A percentile compares a stretch with the other conserved stretches of the same genome.
Evolutionary conservation across 1,140 invertebrate species (phyloP).

Genomic region (Bombus consobrinus): DNA sequence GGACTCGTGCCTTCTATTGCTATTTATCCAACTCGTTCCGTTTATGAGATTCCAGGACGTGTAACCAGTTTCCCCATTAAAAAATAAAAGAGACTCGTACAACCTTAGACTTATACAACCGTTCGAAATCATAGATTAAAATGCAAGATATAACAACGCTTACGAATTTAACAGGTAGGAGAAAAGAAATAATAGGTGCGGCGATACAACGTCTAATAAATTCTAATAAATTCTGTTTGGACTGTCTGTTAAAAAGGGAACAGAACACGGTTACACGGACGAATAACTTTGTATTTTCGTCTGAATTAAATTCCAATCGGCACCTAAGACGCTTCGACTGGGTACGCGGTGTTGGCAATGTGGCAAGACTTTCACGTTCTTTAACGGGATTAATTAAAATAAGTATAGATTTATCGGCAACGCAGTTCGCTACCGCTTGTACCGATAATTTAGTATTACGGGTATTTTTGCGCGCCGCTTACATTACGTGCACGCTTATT

Average conservation of each 20-base stretch:
- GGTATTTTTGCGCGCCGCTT: slow-evolving; percentile 26
- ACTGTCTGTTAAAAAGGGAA: neutral
- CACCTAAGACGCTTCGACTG: neutral
- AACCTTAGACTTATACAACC: neutral
- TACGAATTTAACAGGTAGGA: neutral
- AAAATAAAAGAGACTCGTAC: neutral
- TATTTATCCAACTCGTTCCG: neutral
- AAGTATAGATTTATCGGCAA: neutral
- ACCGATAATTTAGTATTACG: slow-evolving; percentile 9
- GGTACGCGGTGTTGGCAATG: neutral
- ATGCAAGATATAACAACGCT: neutral
- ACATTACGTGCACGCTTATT: slow-evolving; percentile 37
- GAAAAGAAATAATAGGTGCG: too few species aligned
- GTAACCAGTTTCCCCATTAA: neutral
- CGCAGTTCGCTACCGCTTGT: neutral
- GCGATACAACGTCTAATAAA: neutral
- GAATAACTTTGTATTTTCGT: neutral
- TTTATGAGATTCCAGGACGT: neutral
- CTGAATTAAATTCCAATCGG: neutral
- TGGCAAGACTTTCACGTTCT: neutral
- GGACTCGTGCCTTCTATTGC: neutral
- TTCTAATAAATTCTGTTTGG: neutral
- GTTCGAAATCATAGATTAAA: neutral
- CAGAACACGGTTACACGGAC: neutral
- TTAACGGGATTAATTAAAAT: neutral